Percentiles rank a stretch among this genome's conserved stretches.
These are phyloP conservation scores for Chlorops oryzae DNA, from an alignment of 1,140 invertebrate species.

Conservation along the genomic window DNA sequence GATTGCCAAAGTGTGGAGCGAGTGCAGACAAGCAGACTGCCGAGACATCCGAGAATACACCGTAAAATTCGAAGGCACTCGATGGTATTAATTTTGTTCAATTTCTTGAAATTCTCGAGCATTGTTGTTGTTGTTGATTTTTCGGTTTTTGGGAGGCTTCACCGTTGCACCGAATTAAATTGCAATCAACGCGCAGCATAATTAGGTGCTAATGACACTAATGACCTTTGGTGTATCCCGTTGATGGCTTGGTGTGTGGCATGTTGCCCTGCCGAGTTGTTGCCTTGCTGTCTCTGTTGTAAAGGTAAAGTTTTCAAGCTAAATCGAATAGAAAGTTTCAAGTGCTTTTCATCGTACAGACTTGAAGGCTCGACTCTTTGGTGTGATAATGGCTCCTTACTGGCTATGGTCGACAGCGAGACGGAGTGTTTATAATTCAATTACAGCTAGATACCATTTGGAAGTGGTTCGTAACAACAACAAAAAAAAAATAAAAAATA, in stretches of 20 bases:
- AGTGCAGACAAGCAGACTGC: constrained; percentile 8
- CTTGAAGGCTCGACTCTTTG: constrained; percentile 14
- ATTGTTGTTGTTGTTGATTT: no score
- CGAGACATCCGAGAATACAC: no score
- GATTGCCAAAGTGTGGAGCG: no score
- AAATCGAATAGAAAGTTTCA: no score
- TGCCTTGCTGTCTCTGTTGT: no score
- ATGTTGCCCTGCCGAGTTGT: background rate
- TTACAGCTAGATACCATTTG: constrained; percentile 7
- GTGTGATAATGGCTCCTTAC: no score
- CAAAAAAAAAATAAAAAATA: background rate
- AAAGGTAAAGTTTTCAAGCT: no score
- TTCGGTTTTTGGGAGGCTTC: constrained; percentile 1
- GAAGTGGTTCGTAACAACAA: background rate
- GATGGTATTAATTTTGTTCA: no score
- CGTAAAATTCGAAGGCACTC: no score
- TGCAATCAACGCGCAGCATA: constrained; percentile 4
- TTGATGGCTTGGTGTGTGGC: constrained; percentile 3
- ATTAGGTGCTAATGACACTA: constrained; percentile 10
- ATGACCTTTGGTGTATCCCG: background rate
- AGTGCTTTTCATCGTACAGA: constrained; percentile 3
- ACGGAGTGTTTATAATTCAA: no score
- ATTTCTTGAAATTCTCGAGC: no score
- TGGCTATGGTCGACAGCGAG: no score
- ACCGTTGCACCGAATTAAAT: constrained; percentile 10